Evolutionary conservation across 2,888 invertebrate species (phyloP), one percentile per base, ranked within the genome.

Genomic region (Tryphoninae sp.): DNA sequence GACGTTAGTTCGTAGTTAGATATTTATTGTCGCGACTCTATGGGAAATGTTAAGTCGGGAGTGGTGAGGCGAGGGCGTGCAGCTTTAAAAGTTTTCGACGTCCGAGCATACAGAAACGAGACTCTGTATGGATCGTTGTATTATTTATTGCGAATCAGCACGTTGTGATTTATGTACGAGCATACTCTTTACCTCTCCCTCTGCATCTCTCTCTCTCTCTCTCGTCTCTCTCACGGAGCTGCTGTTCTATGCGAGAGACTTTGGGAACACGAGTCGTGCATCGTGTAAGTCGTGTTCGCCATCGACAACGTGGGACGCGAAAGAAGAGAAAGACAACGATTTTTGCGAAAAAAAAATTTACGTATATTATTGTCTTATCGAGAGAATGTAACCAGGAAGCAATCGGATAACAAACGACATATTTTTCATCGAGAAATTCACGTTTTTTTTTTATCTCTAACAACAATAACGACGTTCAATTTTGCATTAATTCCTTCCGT

Each of bases 71-170:
- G 72, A 79, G 79, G 79, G 72, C 67, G 72, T 51, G 45, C 75
- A 42, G 76, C 72, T 76, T 79, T 79, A 81, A 83, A 84, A 84
- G 80, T 84, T 81, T 82, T 79, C 49, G 77, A 74, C 76, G 65
- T 73, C 33, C 62, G 68, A 53, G 61, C 65, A 64, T 69, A 22
- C 45, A 23, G 42, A 61, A 79, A 72, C 75, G 71, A 75, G 74
- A 82, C 75, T 61, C 55, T 19, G 19, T 55, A 19, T 83, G 76
- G 67, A 83, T 84, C 83, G 83, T 78, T 80, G 79, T 84, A 84
- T 88, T 86, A 87, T 88, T 86, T 86, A 87, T 88, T 86, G 81
- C 86, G 87, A 85, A 88, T 88, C 87, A 86, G 87, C 86, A 73
- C 85, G 68, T 85, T 83, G 81, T 86, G 87, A 87, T 87, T 87